Evolutionary conservation across 1,140 invertebrate genomes (phyloP), one percentile per base, ranked within the genome.

Genomic region (Saccostrea glomerata): DNA sequence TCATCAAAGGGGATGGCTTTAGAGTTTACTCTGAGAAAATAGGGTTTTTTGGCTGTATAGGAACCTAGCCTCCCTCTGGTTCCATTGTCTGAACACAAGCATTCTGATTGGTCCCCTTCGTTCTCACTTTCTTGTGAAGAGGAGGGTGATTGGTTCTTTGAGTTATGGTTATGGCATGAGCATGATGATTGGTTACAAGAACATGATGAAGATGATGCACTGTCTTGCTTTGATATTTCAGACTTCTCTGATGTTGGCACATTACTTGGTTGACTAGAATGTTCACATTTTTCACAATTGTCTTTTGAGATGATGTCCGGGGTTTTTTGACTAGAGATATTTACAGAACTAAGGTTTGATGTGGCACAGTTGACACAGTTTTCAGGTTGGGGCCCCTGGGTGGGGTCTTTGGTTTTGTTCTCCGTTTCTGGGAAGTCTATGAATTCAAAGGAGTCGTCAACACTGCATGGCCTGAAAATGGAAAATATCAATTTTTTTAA

Each of bases 371-470:
- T 30, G 25, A 58, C 17, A 25, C n/a, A 23, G n/a, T 17, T 17
- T 12, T n/a, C 47, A 25, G 23, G 17, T 87, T 86, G 40, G 17
- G 6, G n/a, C 30, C 54, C 23, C 60, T 17, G 30, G 1, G 47
- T 17, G 47, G 70, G 70, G n/a, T 23, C 55, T 86, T 83, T 20
- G 86, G 40, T 20, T 85, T 85, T 30, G 88, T 90, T 86, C 6
- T 90, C 82, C 9, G 73, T 56, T 11, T 89, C 82, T 23, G 91
- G 77, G 25, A 90, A 90, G 56, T 93, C 91, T n/a, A 93, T 90
- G 56, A 90, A 89, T 58, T 92, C 93, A 90, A 91, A 93, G 11
- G 90, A 90, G 82, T 91, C 90, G 89, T 93, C 93, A 0, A 86
- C 84, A 92, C 90, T 92, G n/a, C 89, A 88, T 70, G 89, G 87